These are phyloP conservation scores for Holcopasites calliopsidis DNA, from an alignment of 1,140 invertebrate genomes.

Conservation along the genomic window DNA sequence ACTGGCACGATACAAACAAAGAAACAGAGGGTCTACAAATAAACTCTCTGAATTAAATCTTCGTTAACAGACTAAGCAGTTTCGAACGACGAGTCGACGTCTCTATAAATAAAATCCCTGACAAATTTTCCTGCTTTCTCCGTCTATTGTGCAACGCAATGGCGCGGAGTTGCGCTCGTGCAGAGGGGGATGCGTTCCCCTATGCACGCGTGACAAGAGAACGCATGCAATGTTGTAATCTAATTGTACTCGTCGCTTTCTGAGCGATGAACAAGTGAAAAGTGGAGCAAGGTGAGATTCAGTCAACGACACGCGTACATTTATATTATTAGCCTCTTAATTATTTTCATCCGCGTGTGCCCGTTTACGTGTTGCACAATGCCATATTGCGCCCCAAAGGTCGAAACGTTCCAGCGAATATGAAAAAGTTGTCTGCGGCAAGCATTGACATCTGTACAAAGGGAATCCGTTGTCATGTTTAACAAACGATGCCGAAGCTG, in stretches of 20 bases:
- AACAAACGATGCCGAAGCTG: too few relatives aligned
- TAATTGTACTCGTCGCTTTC: constrained; percentile 18
- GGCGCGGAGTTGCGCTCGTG: not conserved
- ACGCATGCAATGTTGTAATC: constrained; percentile 3
- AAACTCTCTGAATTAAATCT: too few relatives aligned
- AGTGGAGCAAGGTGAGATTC: constrained; percentile 72
- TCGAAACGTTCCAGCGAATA: not conserved
- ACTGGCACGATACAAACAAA: too few relatives aligned
- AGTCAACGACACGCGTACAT: constrained; percentile 61
- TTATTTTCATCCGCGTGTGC: constrained; percentile 32
- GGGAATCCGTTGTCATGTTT: not conserved
- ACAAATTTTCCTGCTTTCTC: not conserved
- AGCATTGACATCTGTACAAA: not conserved
- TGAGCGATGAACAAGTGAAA: constrained; percentile 42
- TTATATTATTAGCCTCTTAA: constrained; percentile 45
- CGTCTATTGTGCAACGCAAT: not conserved
- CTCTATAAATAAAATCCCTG: too few relatives aligned
- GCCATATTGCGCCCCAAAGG: not conserved
- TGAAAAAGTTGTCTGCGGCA: not conserved
- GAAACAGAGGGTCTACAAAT: too few relatives aligned
- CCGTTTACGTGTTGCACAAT: not conserved
- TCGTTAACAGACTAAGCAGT: too few relatives aligned
- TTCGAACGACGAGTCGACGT: too few relatives aligned
- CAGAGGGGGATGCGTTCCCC: not conserved
- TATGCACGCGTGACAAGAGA: not conserved